Conservation (phyloP, 2,888 invertebrate species). For the Gasteruption jaculator region DNA sequence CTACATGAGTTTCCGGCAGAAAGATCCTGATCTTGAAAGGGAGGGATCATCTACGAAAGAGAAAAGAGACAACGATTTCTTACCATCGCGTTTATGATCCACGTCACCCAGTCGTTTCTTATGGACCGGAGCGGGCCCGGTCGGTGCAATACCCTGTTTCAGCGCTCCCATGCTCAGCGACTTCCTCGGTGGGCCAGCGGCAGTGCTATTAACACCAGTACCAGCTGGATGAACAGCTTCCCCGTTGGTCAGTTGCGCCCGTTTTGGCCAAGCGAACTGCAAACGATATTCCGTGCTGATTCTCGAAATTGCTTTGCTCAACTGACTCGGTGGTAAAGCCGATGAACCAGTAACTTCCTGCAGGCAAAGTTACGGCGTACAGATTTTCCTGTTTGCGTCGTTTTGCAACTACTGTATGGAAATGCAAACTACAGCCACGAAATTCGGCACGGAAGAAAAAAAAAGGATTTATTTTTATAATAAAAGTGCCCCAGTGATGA, state of each 20-base stretch:
- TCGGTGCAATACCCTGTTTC: slow-evolving; percentile 55
- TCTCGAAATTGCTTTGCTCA: slow-evolving; percentile 68
- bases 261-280: slow-evolving; percentile 84
- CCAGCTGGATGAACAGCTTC: slow-evolving; percentile 53
- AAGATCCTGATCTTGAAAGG: too few relatives aligned
- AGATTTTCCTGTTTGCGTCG: background rate
- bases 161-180: slow-evolving; percentile 85
- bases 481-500: background rate
- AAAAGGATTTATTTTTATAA: background rate
- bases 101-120: slow-evolving; percentile 66
- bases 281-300: slow-evolving; percentile 83
- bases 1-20: too few relatives aligned
- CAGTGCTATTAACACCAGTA: slow-evolving; percentile 51
- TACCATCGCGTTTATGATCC: slow-evolving; percentile 57
- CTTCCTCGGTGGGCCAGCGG: slow-evolving; percentile 63
- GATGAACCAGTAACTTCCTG: slow-evolving; percentile 45
- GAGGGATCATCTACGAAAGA: too few relatives aligned
- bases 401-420: background rate
- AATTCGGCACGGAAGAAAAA: too few relatives aligned
- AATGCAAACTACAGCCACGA: too few relatives aligned
- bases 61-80: slow-evolving; percentile 16
- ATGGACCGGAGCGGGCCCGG: slow-evolving; percentile 59
- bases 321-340: slow-evolving; percentile 57
- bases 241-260: slow-evolving; percentile 56
- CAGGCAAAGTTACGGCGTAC: too few relatives aligned